phyloP scores from a whole-genome alignment of 2,113 vertebrate species.

The Elaphurus davidianus region DNA sequence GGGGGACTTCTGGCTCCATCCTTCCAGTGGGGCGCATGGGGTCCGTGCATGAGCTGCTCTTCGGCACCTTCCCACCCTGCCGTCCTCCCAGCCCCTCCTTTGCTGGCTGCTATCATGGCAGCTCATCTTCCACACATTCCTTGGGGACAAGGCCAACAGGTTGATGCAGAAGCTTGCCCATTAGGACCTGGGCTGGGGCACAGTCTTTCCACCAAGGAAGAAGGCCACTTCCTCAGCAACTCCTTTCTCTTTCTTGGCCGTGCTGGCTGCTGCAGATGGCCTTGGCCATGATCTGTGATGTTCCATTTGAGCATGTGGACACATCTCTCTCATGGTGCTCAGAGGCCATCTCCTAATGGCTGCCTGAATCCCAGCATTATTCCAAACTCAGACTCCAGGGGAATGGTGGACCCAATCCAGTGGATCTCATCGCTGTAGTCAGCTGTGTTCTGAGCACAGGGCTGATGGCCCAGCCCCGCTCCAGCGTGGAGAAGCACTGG shows the following conservation, averaged over 20 bases:
- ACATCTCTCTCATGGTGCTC: background rate
- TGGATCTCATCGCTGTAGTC: background rate
- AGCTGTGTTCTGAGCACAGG: background rate
- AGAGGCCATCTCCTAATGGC: background rate
- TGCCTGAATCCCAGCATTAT: background rate
- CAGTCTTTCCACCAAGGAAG: background rate
- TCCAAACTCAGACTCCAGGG: background rate
- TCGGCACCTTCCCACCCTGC: fast-evolving
- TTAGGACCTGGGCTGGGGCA: too few species aligned
- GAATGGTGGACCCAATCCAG: background rate
- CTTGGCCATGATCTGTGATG: fast-evolving
- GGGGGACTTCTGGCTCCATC: background rate
- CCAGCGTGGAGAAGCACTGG: background rate
- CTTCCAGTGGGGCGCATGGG: fast-evolving
- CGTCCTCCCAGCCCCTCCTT: background rate
- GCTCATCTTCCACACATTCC: background rate
- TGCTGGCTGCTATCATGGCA: background rate
- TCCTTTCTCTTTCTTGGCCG: background rate
- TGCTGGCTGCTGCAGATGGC: fast-evolving
- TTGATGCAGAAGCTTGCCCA: background rate
- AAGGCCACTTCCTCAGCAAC: background rate
- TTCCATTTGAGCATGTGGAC: background rate
- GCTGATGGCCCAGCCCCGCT: too few species aligned
- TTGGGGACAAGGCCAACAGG: background rate
- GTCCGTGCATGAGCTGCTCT: fast-evolving